phyloP scores from a whole-genome alignment of 2,797 vertebrate species.

The Cirrhinus mrigala region DNA sequence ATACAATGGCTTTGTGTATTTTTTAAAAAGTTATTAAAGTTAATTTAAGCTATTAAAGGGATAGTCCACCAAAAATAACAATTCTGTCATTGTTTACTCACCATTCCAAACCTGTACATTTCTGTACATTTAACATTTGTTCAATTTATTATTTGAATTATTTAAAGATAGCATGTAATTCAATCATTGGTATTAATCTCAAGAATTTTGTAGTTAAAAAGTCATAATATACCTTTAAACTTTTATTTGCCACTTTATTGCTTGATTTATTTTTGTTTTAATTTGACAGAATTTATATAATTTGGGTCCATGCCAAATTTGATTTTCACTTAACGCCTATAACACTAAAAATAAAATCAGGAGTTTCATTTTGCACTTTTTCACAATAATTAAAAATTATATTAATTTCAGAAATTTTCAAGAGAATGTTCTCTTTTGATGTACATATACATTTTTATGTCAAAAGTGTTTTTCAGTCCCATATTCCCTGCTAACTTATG shows the following conservation, averaged over 20 bases:
- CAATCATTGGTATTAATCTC: background rate
- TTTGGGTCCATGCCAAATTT: background rate
- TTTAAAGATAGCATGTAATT: background rate
- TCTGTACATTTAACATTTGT: background rate
- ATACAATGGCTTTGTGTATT: background rate
- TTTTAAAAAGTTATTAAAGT: too few species aligned
- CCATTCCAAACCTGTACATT: background rate
- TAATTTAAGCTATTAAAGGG: background rate
- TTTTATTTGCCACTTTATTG: background rate
- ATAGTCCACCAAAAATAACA: background rate
- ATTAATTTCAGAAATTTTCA: background rate
- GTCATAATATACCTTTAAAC: background rate
- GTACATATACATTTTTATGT: background rate
- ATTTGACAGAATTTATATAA: background rate
- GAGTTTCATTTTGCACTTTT: background rate
- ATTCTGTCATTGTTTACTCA: background rate
- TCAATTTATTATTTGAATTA: background rate
- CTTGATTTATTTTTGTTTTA: background rate
- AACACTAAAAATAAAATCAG: background rate
- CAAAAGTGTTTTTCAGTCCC: background rate
- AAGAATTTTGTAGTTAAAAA: background rate
- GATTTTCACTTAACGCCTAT: background rate
- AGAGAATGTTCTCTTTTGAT: background rate
- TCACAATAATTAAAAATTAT: background rate
- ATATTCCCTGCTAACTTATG: background rate